Evolutionary conservation across 1,140 invertebrate genomes (phyloP), one percentile per base, ranked within the genome.

Genomic region (Lordiphosa clarofinis): DNA sequence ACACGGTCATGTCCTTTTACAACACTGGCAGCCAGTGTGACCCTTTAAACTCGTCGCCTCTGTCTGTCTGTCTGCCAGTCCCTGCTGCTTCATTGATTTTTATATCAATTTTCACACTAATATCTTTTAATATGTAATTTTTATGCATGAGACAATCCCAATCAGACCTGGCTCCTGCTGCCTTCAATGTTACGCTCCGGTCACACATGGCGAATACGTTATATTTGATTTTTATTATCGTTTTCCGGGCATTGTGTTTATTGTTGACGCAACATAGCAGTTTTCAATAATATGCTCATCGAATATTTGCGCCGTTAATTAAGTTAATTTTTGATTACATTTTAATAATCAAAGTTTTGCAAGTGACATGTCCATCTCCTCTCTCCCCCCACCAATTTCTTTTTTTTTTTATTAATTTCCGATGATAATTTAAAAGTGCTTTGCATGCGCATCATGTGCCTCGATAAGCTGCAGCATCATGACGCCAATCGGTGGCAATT

Each of bases 51-150:
- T 62, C 58, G 53, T 55, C 56, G 55, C 39, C 64, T 43, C 61
- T 56, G 35, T 44, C 60, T 56, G 35, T 44, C 60, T 56, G 42
- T 37, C 11, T 28, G 19, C 28, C 36, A 43, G 24, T 13, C 52
- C 35, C 36, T 66, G 53, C 36, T 70, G 73, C 76, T 84, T 78
- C 78, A 82, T 84, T 84, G 78, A 82, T 84, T 82, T 82, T 82
- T 73, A 82, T 82, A 86, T 82, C 76, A 84, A 82, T 81, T 81
- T 81, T 81, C 76, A 81, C 76, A 72, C 78, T 76, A 81, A 81
- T 81, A 81, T 81, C 76, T 76, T 82, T 74, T 81, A 76, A 73
- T 82, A 82, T 84, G 78, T 82, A 82, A 82, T 84, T 84, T 84
- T 82, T 84, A 81, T 81, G 76, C 76, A 81, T 73, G 75, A 62